These are phyloP conservation scores for Decapterus maruadsi DNA, from an alignment of 2,797 vertebrate species.

Conservation along the genomic window DNA sequence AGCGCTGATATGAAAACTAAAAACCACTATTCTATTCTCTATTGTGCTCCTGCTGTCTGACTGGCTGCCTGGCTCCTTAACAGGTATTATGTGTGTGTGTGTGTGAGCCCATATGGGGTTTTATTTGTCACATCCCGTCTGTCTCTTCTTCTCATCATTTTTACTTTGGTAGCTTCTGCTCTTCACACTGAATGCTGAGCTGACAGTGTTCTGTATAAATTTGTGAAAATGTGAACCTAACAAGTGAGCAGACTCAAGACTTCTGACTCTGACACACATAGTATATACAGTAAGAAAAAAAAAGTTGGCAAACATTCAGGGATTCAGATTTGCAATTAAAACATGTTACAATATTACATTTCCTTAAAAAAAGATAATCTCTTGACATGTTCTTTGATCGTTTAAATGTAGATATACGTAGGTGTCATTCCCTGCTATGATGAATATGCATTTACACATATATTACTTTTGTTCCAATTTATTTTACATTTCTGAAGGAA, in stretches of 20 bases:
- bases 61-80: constrained; percentile 22
- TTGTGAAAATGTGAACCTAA: constrained; percentile 38
- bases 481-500: neutral
- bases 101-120: constrained; percentile 8
- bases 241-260: constrained; percentile 29
- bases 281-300: neutral
- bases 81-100: constrained; percentile 1
- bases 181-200: constrained; percentile 47
- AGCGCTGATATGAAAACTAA: constrained; percentile 33
- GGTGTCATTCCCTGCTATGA: neutral
- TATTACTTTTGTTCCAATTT: neutral
- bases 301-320: neutral
- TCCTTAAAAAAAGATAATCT: neutral
- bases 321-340: neutral
- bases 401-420: neutral
- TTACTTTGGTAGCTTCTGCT: constrained; percentile 20
- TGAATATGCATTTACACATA: neutral
- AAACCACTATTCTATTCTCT: constrained; percentile 5
- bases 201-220: constrained; percentile 56
- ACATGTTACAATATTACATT: neutral
- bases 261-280: neutral
- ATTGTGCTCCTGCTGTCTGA: constrained; percentile 36
- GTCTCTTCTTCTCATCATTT: neutral
- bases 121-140: constrained; percentile 48
- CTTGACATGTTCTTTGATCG: neutral